Base-by-base conservation (phyloP, 1,140 invertebrate species). In the Pseudoatta argentina region DNA sequence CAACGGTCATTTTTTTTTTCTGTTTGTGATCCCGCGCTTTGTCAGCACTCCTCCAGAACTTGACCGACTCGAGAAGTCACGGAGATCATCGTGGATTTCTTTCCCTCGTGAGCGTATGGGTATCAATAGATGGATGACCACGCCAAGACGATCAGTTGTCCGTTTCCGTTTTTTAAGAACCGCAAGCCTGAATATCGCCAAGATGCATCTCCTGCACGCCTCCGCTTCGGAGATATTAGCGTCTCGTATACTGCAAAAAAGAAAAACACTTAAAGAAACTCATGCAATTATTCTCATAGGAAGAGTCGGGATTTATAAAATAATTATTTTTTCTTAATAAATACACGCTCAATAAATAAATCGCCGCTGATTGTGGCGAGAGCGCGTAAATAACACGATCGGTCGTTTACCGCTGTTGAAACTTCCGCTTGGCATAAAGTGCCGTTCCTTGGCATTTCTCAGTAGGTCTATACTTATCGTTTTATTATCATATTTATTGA, bases 1-100 rank as follows among this genome's bases (percentile, higher is more conserved):
- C 91, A 77, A 95, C 94, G 87, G 94, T 95, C 92, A 94, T 95
- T 85, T 76, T 89, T 27, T 24, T 30, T 85, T 73, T 87, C 18
- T 64, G 57, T 34, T 64, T 53, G 66, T 59, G 61, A 76, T 87
- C 34, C 44, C 71, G 81, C 27, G 63, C 71, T 55, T 75, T 39
- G 24, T 91, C 83, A 90, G 87, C 89, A 73, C 69, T 86, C 59
- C 73, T 64, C 64, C 66, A 78, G 82, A 55, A 76, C 24, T 44
- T 66, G 75, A 3, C 24, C 55, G 64, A 63, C 63, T 73, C 66
- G 66, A 53, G 66, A 34, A 16, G 57, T 51, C 44, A 27, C 76
- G 34, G 63, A 44, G 63, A 48, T 53, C 87, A 87, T 90, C 39
- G 61, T 63, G 12, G 34, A 61, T 39, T 39, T 59, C 48, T 39